Conservation (phyloP, 2,797 vertebrate species). For the Chrysocyon brachyurus region DNA sequence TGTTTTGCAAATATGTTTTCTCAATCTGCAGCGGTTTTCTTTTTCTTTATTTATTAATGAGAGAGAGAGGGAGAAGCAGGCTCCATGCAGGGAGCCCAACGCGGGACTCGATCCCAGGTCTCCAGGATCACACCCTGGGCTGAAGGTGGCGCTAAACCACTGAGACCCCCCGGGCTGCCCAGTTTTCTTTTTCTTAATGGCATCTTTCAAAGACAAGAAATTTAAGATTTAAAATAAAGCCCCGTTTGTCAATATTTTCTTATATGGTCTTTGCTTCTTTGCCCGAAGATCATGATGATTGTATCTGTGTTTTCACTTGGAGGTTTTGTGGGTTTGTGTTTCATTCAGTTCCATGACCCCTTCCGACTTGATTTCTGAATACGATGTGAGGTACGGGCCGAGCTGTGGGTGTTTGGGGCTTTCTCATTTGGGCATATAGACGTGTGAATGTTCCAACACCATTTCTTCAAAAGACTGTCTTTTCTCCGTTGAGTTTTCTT, state of each 20-base stretch:
- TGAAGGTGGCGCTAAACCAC: too few relatives aligned
- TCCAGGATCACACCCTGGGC: too few relatives aligned
- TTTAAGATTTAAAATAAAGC: neutral
- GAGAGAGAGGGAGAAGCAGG: too few relatives aligned
- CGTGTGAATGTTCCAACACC: too few relatives aligned
- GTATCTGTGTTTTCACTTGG: neutral
- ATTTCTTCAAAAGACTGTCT: neutral
- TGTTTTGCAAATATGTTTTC: neutral
- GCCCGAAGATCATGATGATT: neutral
- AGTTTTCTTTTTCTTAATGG: neutral
- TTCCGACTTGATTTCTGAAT: neutral
- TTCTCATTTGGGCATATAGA: neutral
- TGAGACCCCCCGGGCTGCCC: neutral
- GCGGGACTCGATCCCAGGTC: too few relatives aligned
- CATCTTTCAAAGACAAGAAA: neutral
- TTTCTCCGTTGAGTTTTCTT: neutral
- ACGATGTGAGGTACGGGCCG: neutral
- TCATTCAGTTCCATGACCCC: neutral
- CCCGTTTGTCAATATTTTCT: neutral
- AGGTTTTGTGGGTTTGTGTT: neutral
- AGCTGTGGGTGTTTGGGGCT: neutral
- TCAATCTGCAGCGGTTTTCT: too few relatives aligned
- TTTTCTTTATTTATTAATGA: too few relatives aligned
- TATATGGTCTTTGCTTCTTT: neutral
- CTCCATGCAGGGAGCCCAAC: too few relatives aligned